These are phyloP conservation scores for Charadrius vociferus DNA, from an alignment of 2,113 vertebrate genomes.

Conservation along the genomic window DNA sequence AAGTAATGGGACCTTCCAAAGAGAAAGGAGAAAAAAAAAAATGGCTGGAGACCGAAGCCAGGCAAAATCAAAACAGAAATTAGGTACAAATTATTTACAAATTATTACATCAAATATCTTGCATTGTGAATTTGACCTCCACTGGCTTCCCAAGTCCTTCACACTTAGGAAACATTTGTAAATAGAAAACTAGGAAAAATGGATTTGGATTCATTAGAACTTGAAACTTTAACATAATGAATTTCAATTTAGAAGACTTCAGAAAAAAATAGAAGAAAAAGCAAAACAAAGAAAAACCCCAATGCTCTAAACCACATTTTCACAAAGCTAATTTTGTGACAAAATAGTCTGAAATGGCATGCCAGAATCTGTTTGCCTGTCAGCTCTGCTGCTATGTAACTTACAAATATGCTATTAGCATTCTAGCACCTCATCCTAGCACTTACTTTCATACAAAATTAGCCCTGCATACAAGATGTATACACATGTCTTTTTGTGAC, in stretches of 20 bases:
- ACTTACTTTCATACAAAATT: conserved; percentile 7
- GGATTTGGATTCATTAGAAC: background rate
- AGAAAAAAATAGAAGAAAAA: background rate
- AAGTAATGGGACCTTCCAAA: background rate
- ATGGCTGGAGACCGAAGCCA: background rate
- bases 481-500: conserved; percentile 34
- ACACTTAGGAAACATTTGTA: background rate
- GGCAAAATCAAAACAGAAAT: background rate
- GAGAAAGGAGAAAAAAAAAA: background rate
- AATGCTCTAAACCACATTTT: background rate
- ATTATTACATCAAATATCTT: background rate
- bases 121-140: background rate
- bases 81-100: background rate
- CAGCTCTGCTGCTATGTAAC: conserved; percentile 5
- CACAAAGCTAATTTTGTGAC: conserved; percentile 24
- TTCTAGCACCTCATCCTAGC: conserved; percentile 31
- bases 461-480: background rate
- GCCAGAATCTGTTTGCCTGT: conserved; percentile 30
- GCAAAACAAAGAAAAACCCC: background rate
- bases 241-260: background rate
- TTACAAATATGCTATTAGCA: conserved; percentile 42
- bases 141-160: background rate
- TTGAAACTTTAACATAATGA: background rate
- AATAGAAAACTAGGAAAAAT: background rate
- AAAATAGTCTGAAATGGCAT: conserved; percentile 22